Base-by-base conservation (phyloP, 2,888 invertebrate genomes). In the Julus scandinavius region DNA sequence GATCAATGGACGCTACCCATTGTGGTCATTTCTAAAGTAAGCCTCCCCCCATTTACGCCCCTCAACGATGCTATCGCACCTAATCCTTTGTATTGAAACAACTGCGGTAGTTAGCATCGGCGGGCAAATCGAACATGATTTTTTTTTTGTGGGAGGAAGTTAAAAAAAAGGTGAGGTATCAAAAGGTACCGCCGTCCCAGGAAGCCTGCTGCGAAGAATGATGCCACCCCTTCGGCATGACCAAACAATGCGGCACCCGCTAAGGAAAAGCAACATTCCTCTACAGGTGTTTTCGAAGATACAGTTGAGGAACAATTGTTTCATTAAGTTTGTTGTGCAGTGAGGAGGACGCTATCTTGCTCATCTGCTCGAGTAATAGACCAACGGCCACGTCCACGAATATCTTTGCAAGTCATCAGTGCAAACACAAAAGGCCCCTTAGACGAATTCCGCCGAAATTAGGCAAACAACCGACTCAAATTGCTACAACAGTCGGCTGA, bases 401-500 rank as follows among this genome's bases (percentile, higher is more conserved):
- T 72, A 72, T 72, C 72, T 72, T 29, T 20, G 72, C 72, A 72
- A 72, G 72, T 72, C 72, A 72, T 72, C 72, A 29, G 72, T 72
- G 29, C 29, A 29, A 20, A 72, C 20, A 54, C 72, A 72, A 72
- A 72, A 72, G 72, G 20, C 29, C 72, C 72, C 72, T 72, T 20
- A 72, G 72, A 72, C 72, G 72, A 72, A 72, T 72, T 72, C 72
- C 72, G 72, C 72, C 72, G 72, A 72, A 72, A 72, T 72, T 72
- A 72, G 72, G 72, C 72, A 72, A 72, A 72, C 72, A 72, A 72
- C 72, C 72, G 72, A 20, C 72, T 72, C 72, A 72, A 72, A 72
- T 72, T 72, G 72, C 20, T 72, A 72, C 72, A 72, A 72, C 72
- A 72, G 20, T 72, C 72, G 72, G 72, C 72, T 29, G 72, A 72